These are phyloP conservation scores for Crepidodera aurea DNA, from an alignment of 2,888 invertebrate genomes.

Conservation along the genomic window DNA sequence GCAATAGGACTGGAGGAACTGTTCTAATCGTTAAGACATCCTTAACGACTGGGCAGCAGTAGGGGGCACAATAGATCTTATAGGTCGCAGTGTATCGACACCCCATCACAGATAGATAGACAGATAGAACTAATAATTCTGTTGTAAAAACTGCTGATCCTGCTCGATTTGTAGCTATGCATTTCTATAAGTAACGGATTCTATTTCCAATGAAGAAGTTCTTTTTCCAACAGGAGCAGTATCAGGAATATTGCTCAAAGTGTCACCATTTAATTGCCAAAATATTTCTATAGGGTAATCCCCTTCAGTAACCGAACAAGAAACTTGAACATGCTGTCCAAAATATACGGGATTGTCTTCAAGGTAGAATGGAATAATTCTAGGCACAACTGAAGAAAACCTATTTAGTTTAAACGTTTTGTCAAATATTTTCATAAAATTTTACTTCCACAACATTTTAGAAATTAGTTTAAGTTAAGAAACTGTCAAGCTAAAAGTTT, in stretches of 20 bases:
- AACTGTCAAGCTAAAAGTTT: too few relatives aligned
- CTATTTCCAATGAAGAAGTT: slow-evolving; percentile 71
- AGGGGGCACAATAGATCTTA: too few relatives aligned
- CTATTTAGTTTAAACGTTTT: too few relatives aligned
- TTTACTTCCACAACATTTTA: too few relatives aligned
- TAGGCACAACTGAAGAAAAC: slow-evolving; percentile 73
- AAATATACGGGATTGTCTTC: slow-evolving; percentile 69
- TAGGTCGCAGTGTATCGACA: too few relatives aligned
- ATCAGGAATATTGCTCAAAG: slow-evolving; percentile 64
- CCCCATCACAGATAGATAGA: too few relatives aligned
- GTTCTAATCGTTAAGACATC: too few relatives aligned
- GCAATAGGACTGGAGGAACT: too few relatives aligned
- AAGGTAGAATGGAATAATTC: slow-evolving; percentile 79
- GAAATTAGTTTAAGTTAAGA: too few relatives aligned
- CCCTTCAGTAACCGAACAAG: slow-evolving; percentile 72
- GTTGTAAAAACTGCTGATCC: slow-evolving; percentile 51
- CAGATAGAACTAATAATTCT: slow-evolving; percentile 71
- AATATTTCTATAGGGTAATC: slow-evolving; percentile 80
- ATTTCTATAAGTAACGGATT: slow-evolving; percentile 67
- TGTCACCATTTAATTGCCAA: slow-evolving; percentile 75
- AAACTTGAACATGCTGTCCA: slow-evolving; percentile 65
- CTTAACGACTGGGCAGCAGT: too few relatives aligned
- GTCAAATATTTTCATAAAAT: too few relatives aligned
- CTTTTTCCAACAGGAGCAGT: slow-evolving; percentile 67
- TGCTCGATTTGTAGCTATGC: slow-evolving; percentile 67